Conservation (phyloP, 2,113 vertebrate genomes). For the Oriolus oriolus region DNA sequence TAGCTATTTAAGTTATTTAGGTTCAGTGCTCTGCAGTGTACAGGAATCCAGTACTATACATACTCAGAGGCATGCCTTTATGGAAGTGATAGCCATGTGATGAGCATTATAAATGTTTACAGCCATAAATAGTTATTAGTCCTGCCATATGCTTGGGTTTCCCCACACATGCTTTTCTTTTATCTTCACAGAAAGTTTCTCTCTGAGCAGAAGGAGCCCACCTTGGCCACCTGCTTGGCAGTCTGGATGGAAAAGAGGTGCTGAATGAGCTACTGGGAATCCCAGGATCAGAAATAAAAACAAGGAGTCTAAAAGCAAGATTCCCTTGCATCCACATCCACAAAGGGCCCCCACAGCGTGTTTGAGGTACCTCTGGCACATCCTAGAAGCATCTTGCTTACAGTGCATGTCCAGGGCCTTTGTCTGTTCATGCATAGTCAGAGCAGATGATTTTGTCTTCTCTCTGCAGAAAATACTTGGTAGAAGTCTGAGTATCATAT, state of each 20-base stretch:
- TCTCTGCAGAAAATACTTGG: background rate
- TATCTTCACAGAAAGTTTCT: background rate
- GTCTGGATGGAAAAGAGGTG: background rate
- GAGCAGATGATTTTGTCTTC: background rate
- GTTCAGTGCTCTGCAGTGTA: background rate
- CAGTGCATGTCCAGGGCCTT: background rate
- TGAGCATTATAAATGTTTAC: background rate
- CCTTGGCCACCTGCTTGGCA: background rate
- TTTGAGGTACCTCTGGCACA: background rate
- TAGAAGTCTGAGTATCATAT: background rate
- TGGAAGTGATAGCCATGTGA: background rate
- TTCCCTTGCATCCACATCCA: fast-evolving
- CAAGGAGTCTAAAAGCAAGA: background rate
- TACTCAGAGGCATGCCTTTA: background rate
- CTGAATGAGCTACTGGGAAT: background rate
- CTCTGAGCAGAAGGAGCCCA: background rate
- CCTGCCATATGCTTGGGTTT: background rate
- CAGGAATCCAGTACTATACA: background rate
- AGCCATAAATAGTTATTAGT: background rate
- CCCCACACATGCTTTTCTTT: background rate
- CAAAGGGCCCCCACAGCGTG: fast-evolving
- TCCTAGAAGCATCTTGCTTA: background rate
- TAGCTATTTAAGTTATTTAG: background rate
- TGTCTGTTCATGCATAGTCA: fast-evolving
- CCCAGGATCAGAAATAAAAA: background rate